A percentile compares a stretch with the other conserved stretches of the same genome.
These are phyloP conservation scores for Pagrus major DNA, from an alignment of 2,113 vertebrate species.

Conservation along the genomic window DNA sequence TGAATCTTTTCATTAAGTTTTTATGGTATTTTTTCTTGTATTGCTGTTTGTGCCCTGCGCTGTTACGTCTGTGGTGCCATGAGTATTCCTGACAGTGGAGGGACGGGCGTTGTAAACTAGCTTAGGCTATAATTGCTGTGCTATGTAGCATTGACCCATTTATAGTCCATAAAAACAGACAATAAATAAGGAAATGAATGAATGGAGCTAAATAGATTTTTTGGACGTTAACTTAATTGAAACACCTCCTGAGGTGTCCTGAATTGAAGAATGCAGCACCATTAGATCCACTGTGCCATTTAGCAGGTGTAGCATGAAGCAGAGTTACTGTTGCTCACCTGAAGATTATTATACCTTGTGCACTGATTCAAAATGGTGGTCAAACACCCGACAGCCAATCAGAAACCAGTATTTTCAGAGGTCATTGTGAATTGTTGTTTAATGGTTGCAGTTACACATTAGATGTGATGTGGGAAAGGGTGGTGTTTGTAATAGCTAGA, in stretches of 20 bases:
- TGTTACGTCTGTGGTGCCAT: constrained; percentile 3
- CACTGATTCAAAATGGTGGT: not conserved
- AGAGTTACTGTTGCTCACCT: not conserved
- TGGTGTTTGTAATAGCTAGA: constrained; percentile 47
- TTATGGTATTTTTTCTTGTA: constrained; percentile 14
- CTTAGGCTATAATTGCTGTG: not conserved
- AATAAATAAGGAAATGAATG: not conserved
- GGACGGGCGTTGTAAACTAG: not conserved
- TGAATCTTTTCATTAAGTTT: constrained; percentile 15
- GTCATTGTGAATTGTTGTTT: constrained; percentile 28
- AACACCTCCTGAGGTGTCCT: not conserved
- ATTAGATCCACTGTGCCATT: too few relatives aligned
- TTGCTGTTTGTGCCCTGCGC: constrained; percentile 1
- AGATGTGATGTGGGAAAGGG: constrained; percentile 32
- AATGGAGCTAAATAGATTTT: not conserved
- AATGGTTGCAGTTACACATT: constrained; percentile 33
- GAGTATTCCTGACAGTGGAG: not conserved
- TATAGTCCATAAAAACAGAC: not conserved
- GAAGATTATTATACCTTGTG: not conserved
- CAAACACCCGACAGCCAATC: constrained; percentile 11
- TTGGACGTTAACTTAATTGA: not conserved
- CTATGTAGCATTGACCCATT: not conserved
- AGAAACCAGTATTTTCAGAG: not conserved
- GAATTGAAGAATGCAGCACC: not conserved
- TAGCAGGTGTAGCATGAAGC: not conserved